These are phyloP conservation scores for Saturnia pavonia DNA, from an alignment of 2,888 invertebrate species.

Conservation along the genomic window DNA sequence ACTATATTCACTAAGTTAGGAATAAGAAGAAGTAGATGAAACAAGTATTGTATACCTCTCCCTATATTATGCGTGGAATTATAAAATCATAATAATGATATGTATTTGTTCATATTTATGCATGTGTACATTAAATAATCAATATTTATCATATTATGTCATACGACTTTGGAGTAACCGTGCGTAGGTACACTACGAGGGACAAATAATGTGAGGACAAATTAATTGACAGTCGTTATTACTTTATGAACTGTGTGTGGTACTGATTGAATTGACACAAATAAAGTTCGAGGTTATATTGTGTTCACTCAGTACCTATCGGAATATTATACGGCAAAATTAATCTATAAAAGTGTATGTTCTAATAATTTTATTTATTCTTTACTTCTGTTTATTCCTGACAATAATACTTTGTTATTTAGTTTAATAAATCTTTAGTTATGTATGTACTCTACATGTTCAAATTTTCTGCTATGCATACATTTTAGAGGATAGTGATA, in stretches of 20 bases:
- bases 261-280: background rate
- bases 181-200: background rate
- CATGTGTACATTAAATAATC: conserved; percentile 1
- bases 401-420: too few relatives aligned
- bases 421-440: too few relatives aligned
- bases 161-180: conserved; percentile 2
- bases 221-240: background rate
- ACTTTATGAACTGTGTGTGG: background rate
- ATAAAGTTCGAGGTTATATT: background rate
- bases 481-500: too few relatives aligned
- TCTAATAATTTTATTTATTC: background rate
- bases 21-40: too few relatives aligned
- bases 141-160: conserved; percentile 1
- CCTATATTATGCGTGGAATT: background rate
- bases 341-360: background rate
- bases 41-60: too few relatives aligned
- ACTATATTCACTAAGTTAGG: too few relatives aligned
- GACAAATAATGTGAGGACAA: conserved; percentile 7
- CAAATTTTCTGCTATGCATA: too few relatives aligned
- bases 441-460: too few relatives aligned
- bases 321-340: background rate
- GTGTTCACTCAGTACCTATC: background rate
- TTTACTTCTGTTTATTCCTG: too few relatives aligned
- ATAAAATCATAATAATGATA: background rate
- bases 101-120: background rate